Percentiles rank a stretch among this genome's conserved stretches.
Evolutionary conservation across 2,888 invertebrate species (phyloP).

Genomic region (Leucophenga maculata): DNA sequence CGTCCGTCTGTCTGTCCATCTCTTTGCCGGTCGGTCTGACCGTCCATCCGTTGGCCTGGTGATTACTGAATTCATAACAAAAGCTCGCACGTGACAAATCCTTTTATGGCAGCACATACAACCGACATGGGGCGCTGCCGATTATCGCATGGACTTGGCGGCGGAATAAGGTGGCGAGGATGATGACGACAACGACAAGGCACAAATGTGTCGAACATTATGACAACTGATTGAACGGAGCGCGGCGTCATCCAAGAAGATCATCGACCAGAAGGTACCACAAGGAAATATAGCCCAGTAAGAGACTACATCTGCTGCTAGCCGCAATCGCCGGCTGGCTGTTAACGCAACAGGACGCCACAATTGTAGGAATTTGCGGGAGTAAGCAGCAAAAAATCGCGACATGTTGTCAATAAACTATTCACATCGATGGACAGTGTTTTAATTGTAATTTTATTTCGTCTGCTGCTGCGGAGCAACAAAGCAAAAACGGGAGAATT

Average conservation of each 20-base stretch:
- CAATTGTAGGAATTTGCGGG: conserved; percentile 34
- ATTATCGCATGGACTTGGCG: neutral
- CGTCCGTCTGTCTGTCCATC: too few species aligned
- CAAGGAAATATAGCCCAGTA: neutral
- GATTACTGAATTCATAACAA: conserved; percentile 72
- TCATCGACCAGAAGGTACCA: neutral
- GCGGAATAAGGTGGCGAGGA: conserved; percentile 33
- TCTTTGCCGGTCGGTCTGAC: too few species aligned
- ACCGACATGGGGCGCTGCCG: conserved; percentile 5
- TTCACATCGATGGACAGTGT: conserved; percentile 27
- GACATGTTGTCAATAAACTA: conserved; percentile 34
- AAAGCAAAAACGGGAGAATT: conserved; percentile 53
- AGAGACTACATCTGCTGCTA: conserved; percentile 14
- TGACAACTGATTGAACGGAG: conserved; percentile 13
- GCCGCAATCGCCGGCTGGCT: neutral
- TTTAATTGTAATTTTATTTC: conserved; percentile 53
- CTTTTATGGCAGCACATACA: conserved; percentile 67
- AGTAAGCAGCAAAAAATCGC: conserved; percentile 11
- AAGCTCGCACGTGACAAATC: conserved; percentile 73
- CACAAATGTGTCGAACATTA: conserved; percentile 65
- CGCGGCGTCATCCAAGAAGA: neutral
- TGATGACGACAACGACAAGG: conserved; percentile 28
- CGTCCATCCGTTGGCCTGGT: conserved; percentile 58
- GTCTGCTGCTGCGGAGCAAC: conserved; percentile 22
- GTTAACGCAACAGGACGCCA: conserved; percentile 10